Base-by-base conservation (phyloP, 2,888 invertebrate species). In the Trachelus stipa region DNA sequence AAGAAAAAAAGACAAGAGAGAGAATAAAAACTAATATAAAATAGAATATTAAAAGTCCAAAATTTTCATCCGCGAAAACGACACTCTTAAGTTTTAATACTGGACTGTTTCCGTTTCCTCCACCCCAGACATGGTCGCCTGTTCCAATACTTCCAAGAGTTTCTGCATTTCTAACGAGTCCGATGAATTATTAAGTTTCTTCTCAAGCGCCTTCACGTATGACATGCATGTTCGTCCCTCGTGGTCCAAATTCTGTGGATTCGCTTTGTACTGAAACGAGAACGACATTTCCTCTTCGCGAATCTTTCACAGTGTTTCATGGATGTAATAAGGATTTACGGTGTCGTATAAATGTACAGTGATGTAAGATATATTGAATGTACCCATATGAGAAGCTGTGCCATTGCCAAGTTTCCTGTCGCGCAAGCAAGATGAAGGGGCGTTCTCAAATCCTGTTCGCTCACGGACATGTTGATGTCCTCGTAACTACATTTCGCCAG, bases 371-470 rank as follows among this genome's bases (percentile, higher is more conserved):
- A 71, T 34, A 34, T 71, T 33, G n/a, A 56, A 88, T 94, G 93
- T 92, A 98, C 98, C 98, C 98, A 99, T 90, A 99, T 95, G 74
- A 99, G 93, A 73, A 99, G 94, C 92, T 98, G 98, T 23, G 98
- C 96, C 87, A 98, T 96, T 77, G 98, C 96, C 82, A 98, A 93
- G 89, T 97, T 97, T 9, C 97, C 97, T 86, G 96, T 95, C 73
- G 97, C 97, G 90, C 98, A 97, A 31, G 98, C 98, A 81, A 98
- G 94, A 88, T 99, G 96, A 80, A 99, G 92, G 0, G 97, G 96
- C 12, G 97, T 97, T 83, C 97, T 93, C 81, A 95, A 93, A 92
- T 97, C 97, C 81, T 95, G 93, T 35, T 94, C 93, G 84, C 95
- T 95, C 77, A 97, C 95, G 37, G 95, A 94, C 81, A 95, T 93